Evolutionary conservation across 2,888 invertebrate species (phyloP), one percentile per base, ranked within the genome.

Genomic region (Gerris lacustris): DNA sequence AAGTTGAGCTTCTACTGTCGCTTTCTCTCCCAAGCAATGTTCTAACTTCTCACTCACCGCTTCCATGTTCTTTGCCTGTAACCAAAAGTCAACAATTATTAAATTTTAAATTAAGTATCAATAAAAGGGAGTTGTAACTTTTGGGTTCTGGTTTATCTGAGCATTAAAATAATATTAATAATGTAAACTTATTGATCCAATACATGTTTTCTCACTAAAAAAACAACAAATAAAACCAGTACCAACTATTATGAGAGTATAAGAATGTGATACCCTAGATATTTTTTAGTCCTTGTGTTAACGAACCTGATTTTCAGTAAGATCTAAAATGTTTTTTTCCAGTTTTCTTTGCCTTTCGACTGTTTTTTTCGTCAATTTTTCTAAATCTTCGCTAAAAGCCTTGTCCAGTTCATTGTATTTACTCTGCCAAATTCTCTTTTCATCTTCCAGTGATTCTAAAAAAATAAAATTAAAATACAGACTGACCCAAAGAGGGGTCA

Each of bases 1-100:
- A 67, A 74, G 66, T 55, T 72, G 71, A 9, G 62, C 70, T 62
- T 74, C 74, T 55, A 74, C 66, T 5, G 55, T 67, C 9, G 66
- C 17, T 63, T 74, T 74, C 15, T 74, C 74, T 67, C 70, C 69
- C 64, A 71, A 72, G 6, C 69, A 43, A 66, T 72, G 70, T 11
- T 74, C 74, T 45, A 71, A 47, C 55, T 70, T 70, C 45, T 74
- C 74, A 6, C 69, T 68, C 63, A 74, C 44, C 18, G 70, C n/a
- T 66, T 70, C 44, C 11, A 74, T 63, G 67, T 73, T 74, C 44
- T 45, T 67, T 6, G 67, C 47, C 74, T 74, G 71, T 45, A 73
- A 69, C 44, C 11, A 55, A 15, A 70, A 67, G 31, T 11, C 44
- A 55, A 67, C 44, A 43, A 7, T 17, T 43, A 9, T 67, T 43